phyloP scores from a whole-genome alignment of 53 echinoderm and acorn worm species.

The Antedon mediterranea region DNA sequence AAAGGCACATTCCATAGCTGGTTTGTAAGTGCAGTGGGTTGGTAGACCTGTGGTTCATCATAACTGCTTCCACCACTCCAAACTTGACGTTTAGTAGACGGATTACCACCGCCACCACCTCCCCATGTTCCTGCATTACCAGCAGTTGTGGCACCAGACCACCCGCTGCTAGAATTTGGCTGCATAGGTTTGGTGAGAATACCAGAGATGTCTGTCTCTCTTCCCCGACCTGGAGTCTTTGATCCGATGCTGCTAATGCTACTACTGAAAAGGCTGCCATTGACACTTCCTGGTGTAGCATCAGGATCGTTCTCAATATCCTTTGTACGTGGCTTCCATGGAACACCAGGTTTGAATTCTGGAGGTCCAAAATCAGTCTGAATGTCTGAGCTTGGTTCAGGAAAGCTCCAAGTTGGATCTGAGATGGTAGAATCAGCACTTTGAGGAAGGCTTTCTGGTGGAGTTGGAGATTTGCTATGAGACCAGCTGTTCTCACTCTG shows the following conservation, averaged over 20 bases:
- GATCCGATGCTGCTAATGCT: constrained; percentile 8
- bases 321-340: constrained; percentile 84
- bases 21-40: constrained; percentile 21
- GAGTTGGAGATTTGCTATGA: constrained; percentile 85
- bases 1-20: constrained; percentile 39
- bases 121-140: background rate
- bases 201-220: constrained; percentile 64
- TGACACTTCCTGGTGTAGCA: constrained; percentile 92
- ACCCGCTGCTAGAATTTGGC: constrained; percentile 33
- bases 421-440: constrained; percentile 97
- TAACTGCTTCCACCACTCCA: background rate
- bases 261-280: constrained; percentile 30
- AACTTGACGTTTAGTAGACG: background rate
- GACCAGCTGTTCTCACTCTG: constrained; percentile 71
- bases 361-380: constrained; percentile 61
- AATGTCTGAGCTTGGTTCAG: constrained; percentile 26
- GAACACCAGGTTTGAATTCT: constrained; percentile 98
- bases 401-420: constrained; percentile 68
- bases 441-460: constrained; percentile 65
- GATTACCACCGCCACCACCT: background rate
- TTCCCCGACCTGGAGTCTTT: constrained; percentile 27
- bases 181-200: constrained; percentile 96
- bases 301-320: constrained; percentile 93
- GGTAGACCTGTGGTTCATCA: constrained; percentile 26
- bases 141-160: background rate